Evolutionary conservation across 2,797 vertebrate genomes (phyloP).

Genomic region (Smutsia gigantea): DNA sequence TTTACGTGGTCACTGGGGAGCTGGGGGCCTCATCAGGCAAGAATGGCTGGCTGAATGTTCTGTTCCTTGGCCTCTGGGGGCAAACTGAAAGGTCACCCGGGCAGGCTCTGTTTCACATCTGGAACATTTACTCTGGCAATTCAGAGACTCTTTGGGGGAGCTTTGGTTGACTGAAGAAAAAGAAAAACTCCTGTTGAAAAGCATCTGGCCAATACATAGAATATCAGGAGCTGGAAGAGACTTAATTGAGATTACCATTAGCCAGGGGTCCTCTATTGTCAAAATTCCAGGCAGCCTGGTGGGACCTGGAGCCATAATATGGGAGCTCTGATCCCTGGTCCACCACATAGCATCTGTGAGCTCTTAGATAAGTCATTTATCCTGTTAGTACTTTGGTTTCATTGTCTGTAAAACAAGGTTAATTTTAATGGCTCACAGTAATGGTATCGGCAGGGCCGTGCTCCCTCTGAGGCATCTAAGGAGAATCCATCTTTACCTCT

Average conservation of each 20-base stretch:
- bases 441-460: background rate
- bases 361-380: background rate
- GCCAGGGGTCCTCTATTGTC: background rate
- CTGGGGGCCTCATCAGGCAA: background rate
- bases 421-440: background rate
- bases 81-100: background rate
- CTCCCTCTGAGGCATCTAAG: background rate
- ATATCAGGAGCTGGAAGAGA: background rate
- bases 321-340: background rate
- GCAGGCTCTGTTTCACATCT: background rate
- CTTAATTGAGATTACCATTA: background rate
- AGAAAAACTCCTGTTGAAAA: background rate
- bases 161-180: background rate
- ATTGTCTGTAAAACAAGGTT: background rate
- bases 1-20: accelerated
- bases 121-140: background rate
- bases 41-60: background rate
- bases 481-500: background rate
- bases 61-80: background rate
- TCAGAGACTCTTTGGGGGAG: background rate
- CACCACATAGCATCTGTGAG: background rate
- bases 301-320: background rate
- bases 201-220: background rate
- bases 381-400: background rate
- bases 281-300: background rate